Conservation (phyloP, 2,888 invertebrate genomes). For the Volucella zonaria region DNA sequence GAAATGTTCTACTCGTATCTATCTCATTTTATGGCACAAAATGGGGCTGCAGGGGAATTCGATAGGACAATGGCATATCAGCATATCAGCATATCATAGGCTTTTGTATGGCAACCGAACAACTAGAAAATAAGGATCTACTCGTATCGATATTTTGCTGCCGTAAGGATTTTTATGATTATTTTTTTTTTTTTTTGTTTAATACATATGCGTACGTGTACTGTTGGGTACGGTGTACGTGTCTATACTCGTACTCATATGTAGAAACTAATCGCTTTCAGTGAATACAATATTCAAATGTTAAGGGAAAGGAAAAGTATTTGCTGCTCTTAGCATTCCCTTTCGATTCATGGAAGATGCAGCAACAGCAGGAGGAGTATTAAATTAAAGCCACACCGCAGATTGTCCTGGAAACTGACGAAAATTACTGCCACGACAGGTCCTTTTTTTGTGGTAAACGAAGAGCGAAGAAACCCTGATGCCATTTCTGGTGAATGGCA, state of each 20-base stretch:
- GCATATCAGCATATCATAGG: constrained; percentile 38
- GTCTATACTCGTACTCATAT: constrained; percentile 2
- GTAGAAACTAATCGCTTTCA: constrained; percentile 56
- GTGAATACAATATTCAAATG: constrained; percentile 61
- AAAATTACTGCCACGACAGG: constrained; percentile 67
- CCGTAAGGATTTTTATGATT: constrained; percentile 34
- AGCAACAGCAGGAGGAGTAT: constrained; percentile 31
- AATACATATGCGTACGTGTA: too few species aligned
- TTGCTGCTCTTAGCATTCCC: neutral
- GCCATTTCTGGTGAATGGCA: constrained; percentile 5
- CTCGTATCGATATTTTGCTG: constrained; percentile 39
- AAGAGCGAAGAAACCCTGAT: constrained; percentile 36
- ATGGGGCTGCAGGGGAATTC: constrained; percentile 11
- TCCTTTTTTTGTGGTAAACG: constrained; percentile 54
- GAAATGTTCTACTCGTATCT: constrained; percentile 20
- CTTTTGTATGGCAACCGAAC: constrained; percentile 31
- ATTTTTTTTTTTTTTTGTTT: too few species aligned
- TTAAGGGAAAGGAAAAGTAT: constrained; percentile 39
- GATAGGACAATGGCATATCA: constrained; percentile 55
- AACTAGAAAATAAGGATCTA: constrained; percentile 39
- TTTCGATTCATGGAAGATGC: constrained; percentile 52
- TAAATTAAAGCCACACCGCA: constrained; percentile 63
- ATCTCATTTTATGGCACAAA: constrained; percentile 36
- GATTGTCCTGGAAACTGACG: constrained; percentile 40
- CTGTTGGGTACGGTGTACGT: too few species aligned